Percentiles rank a stretch among this genome's conserved stretches.
Evolutionary conservation across 2,797 vertebrate species (phyloP).

Genomic region (Anas capensis): DNA sequence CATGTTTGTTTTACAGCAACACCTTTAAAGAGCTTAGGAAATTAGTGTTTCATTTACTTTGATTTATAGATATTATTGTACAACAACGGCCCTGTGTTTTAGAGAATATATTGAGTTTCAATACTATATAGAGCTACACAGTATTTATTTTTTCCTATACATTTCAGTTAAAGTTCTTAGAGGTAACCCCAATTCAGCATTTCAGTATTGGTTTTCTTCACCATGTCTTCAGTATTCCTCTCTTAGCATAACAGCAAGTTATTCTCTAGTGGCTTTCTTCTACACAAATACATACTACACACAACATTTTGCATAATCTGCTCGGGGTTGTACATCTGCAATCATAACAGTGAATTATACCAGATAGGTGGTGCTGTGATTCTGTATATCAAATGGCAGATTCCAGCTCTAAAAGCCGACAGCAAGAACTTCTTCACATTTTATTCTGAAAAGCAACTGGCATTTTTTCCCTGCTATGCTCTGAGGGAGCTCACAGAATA

Average conservation of each 20-base stretch:
- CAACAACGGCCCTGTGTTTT: background rate
- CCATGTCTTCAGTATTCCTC: background rate
- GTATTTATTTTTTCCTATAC: background rate
- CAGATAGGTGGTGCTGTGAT: conserved; percentile 69
- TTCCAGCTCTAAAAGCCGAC: conserved; percentile 28
- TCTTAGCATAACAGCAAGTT: background rate
- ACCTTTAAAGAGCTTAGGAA: background rate
- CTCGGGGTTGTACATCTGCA: background rate
- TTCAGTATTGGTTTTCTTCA: background rate
- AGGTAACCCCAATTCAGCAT: background rate
- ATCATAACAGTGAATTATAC: background rate
- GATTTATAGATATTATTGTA: background rate
- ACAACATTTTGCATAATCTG: background rate
- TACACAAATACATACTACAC: background rate
- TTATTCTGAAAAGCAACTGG: conserved; percentile 63
- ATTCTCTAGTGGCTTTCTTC: background rate
- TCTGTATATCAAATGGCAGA: conserved; percentile 40
- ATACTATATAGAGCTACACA: background rate
- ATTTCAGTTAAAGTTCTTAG: background rate
- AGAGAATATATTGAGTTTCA: background rate
- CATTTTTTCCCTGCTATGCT: conserved; percentile 25
- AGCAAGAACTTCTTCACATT: conserved; percentile 47
- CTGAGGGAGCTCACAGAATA: conserved; percentile 58
- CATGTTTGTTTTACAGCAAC: conserved; percentile 47
- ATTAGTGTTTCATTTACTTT: conserved; percentile 3